Base-by-base conservation (phyloP, 2,797 vertebrate species). In the Phataginus tricuspis region DNA sequence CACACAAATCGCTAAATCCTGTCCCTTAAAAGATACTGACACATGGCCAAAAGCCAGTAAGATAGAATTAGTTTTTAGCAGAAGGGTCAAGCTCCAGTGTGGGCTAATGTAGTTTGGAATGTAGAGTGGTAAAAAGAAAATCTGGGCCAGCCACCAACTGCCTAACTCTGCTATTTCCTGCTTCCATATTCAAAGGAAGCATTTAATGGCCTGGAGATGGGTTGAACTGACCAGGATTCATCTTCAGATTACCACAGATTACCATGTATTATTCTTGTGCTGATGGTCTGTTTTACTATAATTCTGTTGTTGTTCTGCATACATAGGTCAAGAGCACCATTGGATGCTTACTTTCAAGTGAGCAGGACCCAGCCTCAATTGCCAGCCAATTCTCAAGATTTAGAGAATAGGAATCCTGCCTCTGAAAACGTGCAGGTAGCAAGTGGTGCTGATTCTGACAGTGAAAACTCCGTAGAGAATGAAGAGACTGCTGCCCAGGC, bases 261-360 rank as follows among this genome's bases (percentile, higher is more conserved):
- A 19, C 49, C 39, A 10, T 83, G 19, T 29, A 3, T 77, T 91
- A 29, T 91, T 95, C 49, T 84, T 82, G 51, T 83, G 63, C 5
- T 69, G 29, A 13, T 72, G 5, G 25, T 61, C 19, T 45, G 5
- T 59, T 72, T 0, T 90, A 53, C 27, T 75, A 2, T 90, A 27
- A 75, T 90, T 86, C 66, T 86, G 5, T 87, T 92, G n/a, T 92
- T 39, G 93, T 87, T 91, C n/a, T 96, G 11, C 21, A 1, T 45
- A 34, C 11, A 2, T 61, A 98, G 98, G 64, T 98, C 98, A 45
- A 98, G 99, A 91, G 84, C 98, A 79, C 91, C 96, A 0, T 59
- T 99, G 78, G 98, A 98, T 91, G 99, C 98, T 95, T 99, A 99
- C 93, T 99, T 99, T 97, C 99, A 99, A 93, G 95, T 98, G 15